Base-by-base conservation (phyloP, 1,140 invertebrate genomes). In the Drosophila erecta region DNA sequence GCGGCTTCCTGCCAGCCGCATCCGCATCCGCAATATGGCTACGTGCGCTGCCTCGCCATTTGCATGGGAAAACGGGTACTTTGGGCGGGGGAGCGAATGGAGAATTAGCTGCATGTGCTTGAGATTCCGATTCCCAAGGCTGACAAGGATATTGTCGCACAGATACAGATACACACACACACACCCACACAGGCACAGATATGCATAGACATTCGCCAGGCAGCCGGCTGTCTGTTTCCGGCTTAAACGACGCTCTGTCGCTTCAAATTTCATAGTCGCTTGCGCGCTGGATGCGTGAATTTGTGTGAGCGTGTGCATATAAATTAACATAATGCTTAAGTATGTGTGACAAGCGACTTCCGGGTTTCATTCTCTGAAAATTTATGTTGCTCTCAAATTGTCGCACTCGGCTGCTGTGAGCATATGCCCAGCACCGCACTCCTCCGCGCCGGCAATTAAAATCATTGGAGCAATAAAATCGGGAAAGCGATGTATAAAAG, bases 251-350 rank as follows among this genome's bases (percentile, higher is more conserved):
- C 75, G 79, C 83, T 86, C 84, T 89, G 83, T 89, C 83, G 84
- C 83, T 86, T 86, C 79, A 78, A 83, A 89, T 87, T 76, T 84
- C 71, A 79, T 85, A 85, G 61, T 65, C 81, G 75, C 74, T 81
- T 79, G 64, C 44, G 30, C 50, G 40, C 65, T 58, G 40, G 33
- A 20, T 67, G 69, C 47, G 57, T 43, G 49, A 15, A 4, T 47
- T 14, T 47, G 15, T 38, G 17, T 66, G 27, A 24, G 43, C 43
- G 43, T 64, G 58, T 69, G 71, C 71, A 89, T 77, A 89, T 89
- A 89, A 89, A 89, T 89, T 89, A 84, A 84, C 84, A 90, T 89
- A 89, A 90, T 89, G 84, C 77, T 77, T 89, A 89, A 89, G 76
- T 89, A 75, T 79, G 79, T 89, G 84, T 89, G 84, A 89, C 84